Base-by-base conservation (phyloP, 2,797 vertebrate species). In the Rhynchonycteris naso region DNA sequence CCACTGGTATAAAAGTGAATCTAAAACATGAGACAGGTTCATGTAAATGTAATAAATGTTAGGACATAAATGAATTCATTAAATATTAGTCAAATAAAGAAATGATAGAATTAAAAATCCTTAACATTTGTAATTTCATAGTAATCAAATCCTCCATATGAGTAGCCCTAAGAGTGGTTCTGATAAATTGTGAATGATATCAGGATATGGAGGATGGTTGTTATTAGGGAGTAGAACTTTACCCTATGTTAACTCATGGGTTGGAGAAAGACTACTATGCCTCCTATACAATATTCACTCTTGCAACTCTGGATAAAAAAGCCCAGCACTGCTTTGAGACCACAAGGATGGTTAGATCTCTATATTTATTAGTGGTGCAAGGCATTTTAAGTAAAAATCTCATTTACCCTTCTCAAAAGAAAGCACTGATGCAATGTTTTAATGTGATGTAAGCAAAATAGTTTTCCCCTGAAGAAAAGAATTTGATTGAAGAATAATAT, bases 31-130 rank as follows among this genome's bases (percentile, higher is more conserved):
- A 65, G 47, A 69, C 30, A 63, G 5, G 22, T 38, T 0, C 12
- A 47, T 72, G 2, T 22, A 92, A 96, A 87, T 76, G 38, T 90
- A 81, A 68, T 90, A 75, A 94, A 91, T 93, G 76, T 95, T 69
- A 3, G 22, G 33, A 85, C 38, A n/a, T 56, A 75, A 66, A 63
- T 80, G 30, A 56, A 72, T 22, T 58, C 69, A 75, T 92, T 88
- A 96, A 96, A 79, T 75, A 66, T 65, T 83, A 90, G 76, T 88
- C 22, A 90, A 76, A 90, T 87, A 88, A 94, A 72, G 68, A 90
- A 95, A 88, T 69, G 47, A 68, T 84, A 74, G 26, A 90, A 71
- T n/a, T 85, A 61, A 54, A 92, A 95, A 88, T 28, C 22, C 66
- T 81, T 90, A 63, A 68, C 65, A 95, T 93, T 95, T 95, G 28